These are phyloP conservation scores for Gymnosoma rotundatum DNA, from an alignment of 2,888 invertebrate genomes.

Conservation along the genomic window DNA sequence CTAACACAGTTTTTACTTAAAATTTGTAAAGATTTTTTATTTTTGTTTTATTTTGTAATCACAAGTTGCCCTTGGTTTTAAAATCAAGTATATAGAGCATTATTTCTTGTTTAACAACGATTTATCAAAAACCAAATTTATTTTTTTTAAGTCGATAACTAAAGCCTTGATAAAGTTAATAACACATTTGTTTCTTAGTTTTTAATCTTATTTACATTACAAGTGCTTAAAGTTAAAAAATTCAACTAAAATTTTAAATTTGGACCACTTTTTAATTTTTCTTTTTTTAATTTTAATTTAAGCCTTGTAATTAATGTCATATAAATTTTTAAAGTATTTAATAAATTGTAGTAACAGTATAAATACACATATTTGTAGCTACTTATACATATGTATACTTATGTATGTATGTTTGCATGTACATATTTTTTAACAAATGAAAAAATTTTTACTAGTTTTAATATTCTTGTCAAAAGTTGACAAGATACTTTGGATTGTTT, in stretches of 20 bases:
- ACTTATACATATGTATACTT: too few species aligned
- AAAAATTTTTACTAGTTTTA: too few species aligned
- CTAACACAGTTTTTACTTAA: neutral
- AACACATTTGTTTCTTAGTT: neutral
- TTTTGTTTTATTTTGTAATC: neutral
- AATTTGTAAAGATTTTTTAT: neutral
- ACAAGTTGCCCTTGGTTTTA: constrained; percentile 48
- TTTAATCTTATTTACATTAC: neutral
- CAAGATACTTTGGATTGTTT: too few species aligned
- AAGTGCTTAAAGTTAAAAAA: too few species aligned
- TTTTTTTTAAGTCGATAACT: neutral
- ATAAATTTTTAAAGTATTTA: too few species aligned
- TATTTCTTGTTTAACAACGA: constrained; percentile 1
- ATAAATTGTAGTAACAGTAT: too few species aligned
- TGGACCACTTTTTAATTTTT: neutral
- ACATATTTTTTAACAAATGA: too few species aligned
- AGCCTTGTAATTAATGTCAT: neutral
- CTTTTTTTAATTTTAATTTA: neutral
- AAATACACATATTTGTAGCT: too few species aligned
- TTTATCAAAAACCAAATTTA: constrained; percentile 22
- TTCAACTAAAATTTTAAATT: too few species aligned
- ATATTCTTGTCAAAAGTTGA: too few species aligned
- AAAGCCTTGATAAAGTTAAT: constrained; percentile 11
- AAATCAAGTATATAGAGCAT: constrained; percentile 21
- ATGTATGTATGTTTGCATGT: too few species aligned